Conservation (phyloP, 2,113 vertebrate genomes). For the Ptyas mucosa region DNA sequence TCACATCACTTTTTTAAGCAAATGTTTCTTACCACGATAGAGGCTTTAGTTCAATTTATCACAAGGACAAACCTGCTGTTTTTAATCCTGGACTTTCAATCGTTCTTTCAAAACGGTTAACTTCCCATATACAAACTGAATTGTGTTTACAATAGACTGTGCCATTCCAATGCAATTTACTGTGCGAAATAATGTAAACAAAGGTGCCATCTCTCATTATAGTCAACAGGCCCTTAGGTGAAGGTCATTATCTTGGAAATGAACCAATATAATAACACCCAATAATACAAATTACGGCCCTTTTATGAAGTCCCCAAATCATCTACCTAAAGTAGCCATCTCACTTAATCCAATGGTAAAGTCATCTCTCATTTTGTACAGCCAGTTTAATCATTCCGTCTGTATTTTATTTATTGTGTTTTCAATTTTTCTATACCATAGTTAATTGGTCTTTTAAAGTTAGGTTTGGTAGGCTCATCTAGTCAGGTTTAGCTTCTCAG, state of each 20-base stretch:
- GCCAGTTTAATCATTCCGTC: neutral
- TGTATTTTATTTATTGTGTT: neutral
- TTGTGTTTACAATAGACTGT: neutral
- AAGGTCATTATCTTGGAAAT: neutral
- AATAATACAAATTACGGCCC: neutral
- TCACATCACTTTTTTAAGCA: slow-evolving; percentile 48
- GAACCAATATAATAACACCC: neutral
- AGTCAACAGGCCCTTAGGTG: neutral
- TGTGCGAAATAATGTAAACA: neutral
- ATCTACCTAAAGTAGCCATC: neutral
- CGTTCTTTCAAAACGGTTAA: neutral
- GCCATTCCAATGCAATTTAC: neutral
- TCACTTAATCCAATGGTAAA: neutral
- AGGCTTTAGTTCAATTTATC: neutral
- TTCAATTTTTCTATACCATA: slow-evolving; percentile 29
- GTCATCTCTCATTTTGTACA: neutral
- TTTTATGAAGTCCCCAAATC: neutral
- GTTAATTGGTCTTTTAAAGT: slow-evolving; percentile 10
- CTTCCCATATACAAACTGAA: neutral
- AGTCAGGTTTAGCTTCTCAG: slow-evolving; percentile 37
- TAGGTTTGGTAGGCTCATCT: slow-evolving; percentile 32
- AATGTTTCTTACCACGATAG: slow-evolving; percentile 24
- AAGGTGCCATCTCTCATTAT: neutral
- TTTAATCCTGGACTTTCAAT: neutral
- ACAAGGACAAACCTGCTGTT: slow-evolving; percentile 27